These are phyloP conservation scores for Carollia perspicillata DNA, from an alignment of 2,113 vertebrate species.

Conservation along the genomic window DNA sequence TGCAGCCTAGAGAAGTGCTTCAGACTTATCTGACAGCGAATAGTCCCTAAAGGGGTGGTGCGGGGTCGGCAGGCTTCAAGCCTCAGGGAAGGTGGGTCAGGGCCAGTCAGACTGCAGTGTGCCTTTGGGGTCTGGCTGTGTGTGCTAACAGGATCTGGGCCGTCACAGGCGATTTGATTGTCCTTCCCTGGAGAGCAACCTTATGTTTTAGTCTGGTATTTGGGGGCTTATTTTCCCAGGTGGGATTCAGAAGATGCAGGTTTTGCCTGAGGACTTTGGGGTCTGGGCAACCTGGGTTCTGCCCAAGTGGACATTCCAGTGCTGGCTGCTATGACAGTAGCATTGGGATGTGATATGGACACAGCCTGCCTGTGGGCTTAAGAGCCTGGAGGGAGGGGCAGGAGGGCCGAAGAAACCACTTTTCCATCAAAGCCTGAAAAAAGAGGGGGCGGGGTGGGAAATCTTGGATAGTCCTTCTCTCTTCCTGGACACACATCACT, in stretches of 20 bases:
- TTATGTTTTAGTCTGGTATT: background rate
- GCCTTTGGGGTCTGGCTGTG: background rate
- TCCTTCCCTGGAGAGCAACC: background rate
- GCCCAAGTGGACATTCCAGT: background rate
- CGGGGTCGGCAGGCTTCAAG: background rate
- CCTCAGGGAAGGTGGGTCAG: background rate
- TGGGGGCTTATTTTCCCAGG: background rate
- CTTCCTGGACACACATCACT: conserved; percentile 74
- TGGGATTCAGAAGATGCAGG: background rate
- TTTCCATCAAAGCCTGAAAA: background rate
- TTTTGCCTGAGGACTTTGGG: background rate
- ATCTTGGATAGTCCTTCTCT: background rate
- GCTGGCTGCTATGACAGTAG: fast-evolving
- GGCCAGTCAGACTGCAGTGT: background rate
- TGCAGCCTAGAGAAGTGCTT: background rate
- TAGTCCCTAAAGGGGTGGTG: background rate
- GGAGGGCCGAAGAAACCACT: background rate
- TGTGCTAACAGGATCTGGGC: fast-evolving
- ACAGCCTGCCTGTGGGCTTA: background rate
- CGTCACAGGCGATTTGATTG: background rate
- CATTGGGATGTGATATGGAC: background rate
- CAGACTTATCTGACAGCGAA: background rate
- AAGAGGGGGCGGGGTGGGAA: conserved; percentile 49
- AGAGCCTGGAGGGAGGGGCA: background rate
- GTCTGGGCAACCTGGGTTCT: background rate